A percentile compares a stretch with the other conserved stretches of the same genome.
Evolutionary conservation across 1,140 invertebrate species (phyloP).

Genomic region (Ptiloglossa arizonensis): DNA sequence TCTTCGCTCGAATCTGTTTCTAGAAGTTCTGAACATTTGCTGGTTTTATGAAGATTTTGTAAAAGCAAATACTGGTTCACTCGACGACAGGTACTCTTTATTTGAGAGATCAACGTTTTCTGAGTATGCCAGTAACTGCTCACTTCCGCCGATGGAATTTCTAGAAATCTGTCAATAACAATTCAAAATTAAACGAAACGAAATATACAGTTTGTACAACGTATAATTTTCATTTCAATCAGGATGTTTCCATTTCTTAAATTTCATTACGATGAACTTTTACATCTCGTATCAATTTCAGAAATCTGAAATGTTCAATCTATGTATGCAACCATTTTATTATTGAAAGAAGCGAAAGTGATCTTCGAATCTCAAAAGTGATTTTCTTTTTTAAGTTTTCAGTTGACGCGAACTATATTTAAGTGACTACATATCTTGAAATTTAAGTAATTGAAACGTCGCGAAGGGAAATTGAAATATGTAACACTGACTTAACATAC

Average conservation of each 20-base stretch:
- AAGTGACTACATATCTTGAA: not conserved
- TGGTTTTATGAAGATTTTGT: slow-evolving; percentile 87
- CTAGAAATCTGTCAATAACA: slow-evolving; percentile 80
- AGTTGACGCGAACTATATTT: not conserved
- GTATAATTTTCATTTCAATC: not conserved
- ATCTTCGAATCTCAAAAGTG: too few species aligned
- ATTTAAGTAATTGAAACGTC: not conserved
- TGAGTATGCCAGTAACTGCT: slow-evolving; percentile 83
- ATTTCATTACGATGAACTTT: not conserved
- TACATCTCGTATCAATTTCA: too few species aligned
- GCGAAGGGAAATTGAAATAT: not conserved
- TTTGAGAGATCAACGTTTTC: slow-evolving; percentile 82
- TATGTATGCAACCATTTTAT: too few species aligned
- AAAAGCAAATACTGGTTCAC: slow-evolving; percentile 90
- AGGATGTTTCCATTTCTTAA: not conserved
- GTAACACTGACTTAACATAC: not conserved
- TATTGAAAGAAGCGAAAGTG: too few species aligned
- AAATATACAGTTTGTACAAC: not conserved
- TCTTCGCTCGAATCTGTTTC: slow-evolving; percentile 87
- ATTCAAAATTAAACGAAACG: too few species aligned
- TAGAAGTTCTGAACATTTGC: slow-evolving; percentile 87
- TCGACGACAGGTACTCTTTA: slow-evolving; percentile 85
- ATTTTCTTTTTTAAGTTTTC: too few species aligned
- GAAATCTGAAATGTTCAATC: too few species aligned
- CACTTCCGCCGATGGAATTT: slow-evolving; percentile 82